Conservation (phyloP, 2,113 vertebrate genomes). For the Heterochromis multidens region DNA sequence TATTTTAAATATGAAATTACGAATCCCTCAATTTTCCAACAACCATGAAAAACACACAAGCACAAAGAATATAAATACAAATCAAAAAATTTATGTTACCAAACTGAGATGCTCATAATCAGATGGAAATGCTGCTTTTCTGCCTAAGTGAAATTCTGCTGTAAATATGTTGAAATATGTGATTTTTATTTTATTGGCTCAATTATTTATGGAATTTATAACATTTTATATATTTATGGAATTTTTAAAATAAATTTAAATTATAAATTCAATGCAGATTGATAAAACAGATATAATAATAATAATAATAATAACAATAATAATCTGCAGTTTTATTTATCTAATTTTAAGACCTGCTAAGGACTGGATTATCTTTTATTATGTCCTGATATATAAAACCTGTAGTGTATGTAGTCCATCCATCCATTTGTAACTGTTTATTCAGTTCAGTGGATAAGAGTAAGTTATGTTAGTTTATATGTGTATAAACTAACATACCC, state of each 20-base stretch:
- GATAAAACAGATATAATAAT: background rate
- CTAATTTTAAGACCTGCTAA: too few species aligned
- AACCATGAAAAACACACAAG: background rate
- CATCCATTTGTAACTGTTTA: too few species aligned
- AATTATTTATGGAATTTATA: background rate
- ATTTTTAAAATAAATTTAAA: background rate
- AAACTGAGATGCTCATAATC: background rate
- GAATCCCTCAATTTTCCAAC: background rate
- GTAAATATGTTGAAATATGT: background rate
- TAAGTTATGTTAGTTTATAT: too few species aligned
- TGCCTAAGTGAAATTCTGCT: background rate
- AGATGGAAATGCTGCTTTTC: background rate
- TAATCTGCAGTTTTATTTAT: too few species aligned
- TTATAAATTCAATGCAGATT: background rate
- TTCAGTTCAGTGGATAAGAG: too few species aligned
- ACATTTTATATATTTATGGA: background rate
- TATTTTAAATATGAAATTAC: background rate
- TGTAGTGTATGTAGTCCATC: too few species aligned
- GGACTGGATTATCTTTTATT: too few species aligned
- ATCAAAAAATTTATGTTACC: accelerated
- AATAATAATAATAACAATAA: too few species aligned
- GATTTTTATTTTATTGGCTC: background rate
- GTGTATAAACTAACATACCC: too few species aligned
- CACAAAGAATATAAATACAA: background rate
- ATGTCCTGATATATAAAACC: too few species aligned